Percentiles rank a stretch among this genome's conserved stretches.
Conservation (phyloP, 2,888 invertebrate genomes). For the Monopis laevigella region DNA sequence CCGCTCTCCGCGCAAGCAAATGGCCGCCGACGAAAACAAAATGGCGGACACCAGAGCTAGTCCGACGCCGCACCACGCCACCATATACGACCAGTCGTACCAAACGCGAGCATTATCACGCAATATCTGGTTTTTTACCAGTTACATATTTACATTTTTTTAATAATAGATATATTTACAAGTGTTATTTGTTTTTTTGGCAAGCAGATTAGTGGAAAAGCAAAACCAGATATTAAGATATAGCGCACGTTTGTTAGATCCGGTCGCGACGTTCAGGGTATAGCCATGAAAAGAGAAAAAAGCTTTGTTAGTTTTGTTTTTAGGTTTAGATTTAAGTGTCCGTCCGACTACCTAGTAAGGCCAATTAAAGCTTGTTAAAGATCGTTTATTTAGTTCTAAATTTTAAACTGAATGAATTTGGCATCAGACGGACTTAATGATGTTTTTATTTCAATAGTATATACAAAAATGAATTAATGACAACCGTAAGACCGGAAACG, state of each 20-base stretch:
- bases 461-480: too few species aligned
- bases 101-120: slow-evolving; percentile 84
- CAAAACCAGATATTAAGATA: slow-evolving; percentile 63
- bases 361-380: too few species aligned
- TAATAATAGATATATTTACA: slow-evolving; percentile 7
- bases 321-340: too few species aligned
- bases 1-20: slow-evolving; percentile 92
- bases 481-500: too few species aligned
- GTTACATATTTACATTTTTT: neutral
- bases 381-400: too few species aligned
- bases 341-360: too few species aligned
- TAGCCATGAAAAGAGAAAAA: slow-evolving; percentile 68
- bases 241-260: slow-evolving; percentile 43
- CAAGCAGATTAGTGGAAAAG: slow-evolving; percentile 59
- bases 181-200: slow-evolving; percentile 18
- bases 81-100: slow-evolving; percentile 97
- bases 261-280: slow-evolving; percentile 54
- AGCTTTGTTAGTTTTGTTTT: slow-evolving; percentile 62
- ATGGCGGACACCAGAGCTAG: slow-evolving; percentile 91
- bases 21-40: slow-evolving; percentile 92
- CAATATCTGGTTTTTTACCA: slow-evolving; percentile 77
- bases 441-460: too few species aligned
- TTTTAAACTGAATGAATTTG: too few species aligned
- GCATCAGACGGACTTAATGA: too few species aligned
- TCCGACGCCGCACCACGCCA: slow-evolving; percentile 96